Evolutionary conservation across 2,797 vertebrate genomes (phyloP).

Genomic region (Sebastes elongatus): DNA sequence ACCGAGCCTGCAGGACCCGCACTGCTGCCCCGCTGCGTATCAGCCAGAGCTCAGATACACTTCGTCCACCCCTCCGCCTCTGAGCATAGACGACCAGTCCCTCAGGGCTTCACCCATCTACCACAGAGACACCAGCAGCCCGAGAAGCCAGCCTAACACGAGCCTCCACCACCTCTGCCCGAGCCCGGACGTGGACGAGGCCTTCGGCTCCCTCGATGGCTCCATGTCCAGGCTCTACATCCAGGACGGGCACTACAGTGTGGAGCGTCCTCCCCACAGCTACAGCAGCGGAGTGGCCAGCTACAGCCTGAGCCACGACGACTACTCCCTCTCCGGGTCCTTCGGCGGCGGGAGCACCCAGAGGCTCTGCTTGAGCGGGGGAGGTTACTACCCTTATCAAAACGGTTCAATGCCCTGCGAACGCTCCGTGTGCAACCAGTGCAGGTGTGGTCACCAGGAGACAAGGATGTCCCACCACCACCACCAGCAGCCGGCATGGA

Average conservation of each 20-base stretch:
- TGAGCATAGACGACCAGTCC: slow-evolving; percentile 34
- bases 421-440: not conserved
- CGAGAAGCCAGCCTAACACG: not conserved
- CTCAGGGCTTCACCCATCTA: slow-evolving; percentile 47
- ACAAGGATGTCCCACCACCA: not conserved
- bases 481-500: not conserved
- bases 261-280: slow-evolving; percentile 38
- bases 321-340: slow-evolving; percentile 28
- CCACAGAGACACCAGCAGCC: slow-evolving; percentile 44
- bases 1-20: slow-evolving; percentile 5
- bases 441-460: not conserved
- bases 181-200: slow-evolving; percentile 62
- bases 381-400: not conserved
- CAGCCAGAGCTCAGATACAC: slow-evolving; percentile 24
- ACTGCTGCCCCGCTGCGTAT: not conserved
- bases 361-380: not conserved
- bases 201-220: slow-evolving; percentile 72
- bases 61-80: slow-evolving; percentile 22
- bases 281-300: slow-evolving; percentile 73
- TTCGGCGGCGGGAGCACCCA: not conserved
- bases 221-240: slow-evolving; percentile 57
- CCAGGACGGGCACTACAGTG: slow-evolving; percentile 29
- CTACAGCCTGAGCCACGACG: slow-evolving; percentile 43
- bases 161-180: slow-evolving; percentile 28
- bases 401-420: not conserved